phyloP scores from a whole-genome alignment of 2,113 vertebrate species.

The Hypanus sabinus region DNA sequence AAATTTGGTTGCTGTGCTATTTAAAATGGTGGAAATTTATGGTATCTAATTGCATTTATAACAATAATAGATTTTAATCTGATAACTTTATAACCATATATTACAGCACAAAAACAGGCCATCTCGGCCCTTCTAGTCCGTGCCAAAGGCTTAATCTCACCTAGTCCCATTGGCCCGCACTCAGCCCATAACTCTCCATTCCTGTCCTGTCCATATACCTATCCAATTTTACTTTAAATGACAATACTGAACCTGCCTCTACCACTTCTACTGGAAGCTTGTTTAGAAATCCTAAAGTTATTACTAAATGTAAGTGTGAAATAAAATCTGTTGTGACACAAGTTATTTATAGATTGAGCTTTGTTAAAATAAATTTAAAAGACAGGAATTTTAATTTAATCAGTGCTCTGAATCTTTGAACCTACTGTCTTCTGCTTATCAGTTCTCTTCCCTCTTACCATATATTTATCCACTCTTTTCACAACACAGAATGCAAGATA shows the following conservation, averaged over 20 bases:
- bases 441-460: background rate
- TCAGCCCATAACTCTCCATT: too few relatives aligned
- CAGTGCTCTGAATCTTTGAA: background rate
- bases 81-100: too few relatives aligned
- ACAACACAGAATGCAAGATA: background rate
- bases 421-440: background rate
- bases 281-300: background rate
- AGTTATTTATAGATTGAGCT: background rate
- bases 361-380: background rate
- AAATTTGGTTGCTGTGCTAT: background rate
- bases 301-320: background rate
- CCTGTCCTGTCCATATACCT: too few relatives aligned
- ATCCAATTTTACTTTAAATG: too few relatives aligned
- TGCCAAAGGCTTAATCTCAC: too few relatives aligned
- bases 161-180: too few relatives aligned
- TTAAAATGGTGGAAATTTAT: background rate
- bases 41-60: background rate
- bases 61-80: background rate
- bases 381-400: background rate
- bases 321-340: background rate
- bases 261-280: too few relatives aligned
- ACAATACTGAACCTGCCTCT: too few relatives aligned
- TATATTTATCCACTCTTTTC: background rate
- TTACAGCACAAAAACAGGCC: too few relatives aligned
- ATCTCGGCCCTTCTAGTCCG: too few relatives aligned